phyloP scores from a whole-genome alignment of 2,888 invertebrate genomes.

The Xestia ashworthii region DNA sequence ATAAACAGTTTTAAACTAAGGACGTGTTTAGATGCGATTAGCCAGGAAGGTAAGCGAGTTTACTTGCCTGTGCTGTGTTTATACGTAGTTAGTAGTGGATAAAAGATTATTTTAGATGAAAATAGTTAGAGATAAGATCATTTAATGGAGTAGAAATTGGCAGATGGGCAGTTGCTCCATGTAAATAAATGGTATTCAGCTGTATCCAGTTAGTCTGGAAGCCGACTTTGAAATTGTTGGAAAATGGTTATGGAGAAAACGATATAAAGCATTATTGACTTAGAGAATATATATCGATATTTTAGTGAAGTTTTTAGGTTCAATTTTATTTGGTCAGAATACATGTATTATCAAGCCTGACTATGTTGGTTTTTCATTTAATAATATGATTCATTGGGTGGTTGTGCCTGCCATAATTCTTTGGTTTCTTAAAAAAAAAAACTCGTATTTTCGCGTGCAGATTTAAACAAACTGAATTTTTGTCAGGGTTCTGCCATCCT shows the following conservation, averaged over 20 bases:
- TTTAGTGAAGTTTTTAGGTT: background rate
- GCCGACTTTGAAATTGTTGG: background rate
- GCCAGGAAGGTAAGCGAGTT: conserved; percentile 11
- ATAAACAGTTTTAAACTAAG: conserved; percentile 56
- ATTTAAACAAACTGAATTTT: background rate
- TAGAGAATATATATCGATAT: background rate
- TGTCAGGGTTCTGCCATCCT: no score
- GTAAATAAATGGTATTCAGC: background rate
- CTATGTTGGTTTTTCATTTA: no score
- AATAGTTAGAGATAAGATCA: background rate
- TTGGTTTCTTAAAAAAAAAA: background rate
- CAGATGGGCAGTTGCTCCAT: background rate
- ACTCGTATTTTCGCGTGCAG: background rate
- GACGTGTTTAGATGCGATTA: conserved; percentile 39
- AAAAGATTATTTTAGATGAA: background rate
- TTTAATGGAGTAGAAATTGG: background rate
- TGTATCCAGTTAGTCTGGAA: background rate
- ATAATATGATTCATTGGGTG: no score
- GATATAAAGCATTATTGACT: background rate
- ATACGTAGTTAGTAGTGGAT: background rate
- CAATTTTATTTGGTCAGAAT: background rate
- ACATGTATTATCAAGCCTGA: no score
- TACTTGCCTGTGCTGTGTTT: conserved; percentile 2
- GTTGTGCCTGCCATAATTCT: background rate
- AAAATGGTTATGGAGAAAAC: background rate